Base-by-base conservation (phyloP, 2,113 vertebrate species). In the Hyperopisus bebe region DNA sequence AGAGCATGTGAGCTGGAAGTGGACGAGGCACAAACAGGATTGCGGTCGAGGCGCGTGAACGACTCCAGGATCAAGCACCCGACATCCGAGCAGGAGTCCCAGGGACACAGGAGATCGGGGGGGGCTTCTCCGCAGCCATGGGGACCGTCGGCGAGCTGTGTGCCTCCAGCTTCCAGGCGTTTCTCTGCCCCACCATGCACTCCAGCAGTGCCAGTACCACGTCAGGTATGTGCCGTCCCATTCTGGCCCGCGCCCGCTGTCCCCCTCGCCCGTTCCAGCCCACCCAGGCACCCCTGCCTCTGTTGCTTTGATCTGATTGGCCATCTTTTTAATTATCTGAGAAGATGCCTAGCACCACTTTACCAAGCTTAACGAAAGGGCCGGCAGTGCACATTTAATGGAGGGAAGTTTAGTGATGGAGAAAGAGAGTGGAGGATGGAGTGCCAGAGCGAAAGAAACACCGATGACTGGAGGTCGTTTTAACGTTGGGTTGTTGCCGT, bases 111-210 rank as follows among this genome's bases (percentile, higher is more conserved):
- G 7, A 24, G 50, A 82, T 55, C 0, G 10, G 48, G 31, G 44
- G 46, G 48, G 13, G 35, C 2, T 11, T 24, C 27, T 85, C 51
- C 0, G 5, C 46, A 90, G n/a, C 88, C 27, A 98, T 98, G 97
- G 97, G 96, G 91, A 96, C 97, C 0, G 96, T 98, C 91, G 95
- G 93, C 51, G 96, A 98, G 92, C 97, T 98, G 19, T 98, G 97
- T n/a, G 94, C 96, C 89, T 97, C 97, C 92, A 98, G 97, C 90
- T 96, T 97, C 91, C 97, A 97, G 94, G 96, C 96, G 1, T 97
- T 98, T 92, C 93, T 98, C 90, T 96, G 95, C 92, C 96, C 97
- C 82, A 13, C 19, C 13, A 47, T 88, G 83, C 44, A 21, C 15
- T 48, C 50, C 27, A n/a, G 44, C 13, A 27, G 44, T 17, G 47